These are phyloP conservation scores for Drosophila lowei DNA, from an alignment of 1,140 invertebrate genomes.

Conservation along the genomic window DNA sequence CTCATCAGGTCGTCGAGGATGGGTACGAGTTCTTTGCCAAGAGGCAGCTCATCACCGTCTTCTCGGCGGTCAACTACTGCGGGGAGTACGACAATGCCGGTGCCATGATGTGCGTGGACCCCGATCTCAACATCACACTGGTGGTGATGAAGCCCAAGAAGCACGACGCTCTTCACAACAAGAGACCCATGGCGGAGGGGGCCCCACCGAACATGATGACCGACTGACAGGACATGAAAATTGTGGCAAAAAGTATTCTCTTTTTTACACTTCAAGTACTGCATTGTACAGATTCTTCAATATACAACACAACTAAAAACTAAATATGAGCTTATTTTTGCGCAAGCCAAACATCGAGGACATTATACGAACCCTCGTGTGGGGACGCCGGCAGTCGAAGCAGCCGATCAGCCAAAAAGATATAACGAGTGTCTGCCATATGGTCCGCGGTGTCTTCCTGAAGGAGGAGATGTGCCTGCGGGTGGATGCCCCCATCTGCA, in stretches of 20 bases:
- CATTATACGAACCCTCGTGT: too few species aligned
- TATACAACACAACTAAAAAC: too few species aligned
- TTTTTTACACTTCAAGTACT: not conserved
- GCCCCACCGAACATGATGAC: not conserved
- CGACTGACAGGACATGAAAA: not conserved
- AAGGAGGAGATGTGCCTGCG: slow-evolving; percentile 98
- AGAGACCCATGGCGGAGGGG: not conserved
- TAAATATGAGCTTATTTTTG: too few species aligned
- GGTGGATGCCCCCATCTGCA: slow-evolving; percentile 97
- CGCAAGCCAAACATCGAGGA: too few species aligned
- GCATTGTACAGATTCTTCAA: too few species aligned
- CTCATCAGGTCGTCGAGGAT: slow-evolving; percentile 98
- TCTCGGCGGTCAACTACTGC: slow-evolving; percentile 87
- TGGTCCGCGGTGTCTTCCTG: slow-evolving; percentile 97
- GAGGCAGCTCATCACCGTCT: slow-evolving; percentile 97
- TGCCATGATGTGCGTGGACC: slow-evolving; percentile 99
- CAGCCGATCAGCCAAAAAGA: too few species aligned
- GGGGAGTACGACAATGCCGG: slow-evolving; percentile 98
- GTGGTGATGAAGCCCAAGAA: slow-evolving; percentile 84
- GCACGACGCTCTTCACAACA: not conserved
- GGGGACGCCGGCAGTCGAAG: too few species aligned
- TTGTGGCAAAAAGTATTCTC: not conserved
- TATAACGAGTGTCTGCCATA: too few species aligned
- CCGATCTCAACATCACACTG: slow-evolving; percentile 98
- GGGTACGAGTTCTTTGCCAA: slow-evolving; percentile 99